Evolutionary conservation across 2,888 invertebrate species (phyloP).

Genomic region (Cephus runcator): DNA sequence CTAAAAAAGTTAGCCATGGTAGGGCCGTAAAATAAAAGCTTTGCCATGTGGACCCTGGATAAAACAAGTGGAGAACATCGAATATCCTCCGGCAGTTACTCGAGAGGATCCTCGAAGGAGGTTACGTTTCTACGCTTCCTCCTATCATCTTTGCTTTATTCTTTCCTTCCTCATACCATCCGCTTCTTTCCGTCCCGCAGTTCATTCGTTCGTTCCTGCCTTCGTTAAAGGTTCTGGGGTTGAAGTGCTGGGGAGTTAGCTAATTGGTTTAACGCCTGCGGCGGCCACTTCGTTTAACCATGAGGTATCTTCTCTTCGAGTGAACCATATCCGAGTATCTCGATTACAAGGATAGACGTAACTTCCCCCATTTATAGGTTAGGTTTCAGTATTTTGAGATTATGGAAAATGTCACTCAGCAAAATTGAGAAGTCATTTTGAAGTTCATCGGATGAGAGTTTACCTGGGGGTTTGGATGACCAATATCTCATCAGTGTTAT

Average conservation of each 20-base stretch:
- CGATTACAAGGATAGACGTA: too few relatives aligned
- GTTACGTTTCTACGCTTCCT: conserved; percentile 20
- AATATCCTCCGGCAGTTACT: conserved; percentile 8
- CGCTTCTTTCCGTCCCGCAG: conserved; percentile 38
- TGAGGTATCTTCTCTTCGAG: conserved; percentile 34
- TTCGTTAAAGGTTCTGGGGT: conserved; percentile 54
- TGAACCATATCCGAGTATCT: too few relatives aligned
- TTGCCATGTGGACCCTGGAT: not conserved
- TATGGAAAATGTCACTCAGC: too few relatives aligned
- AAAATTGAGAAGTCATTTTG: too few relatives aligned
- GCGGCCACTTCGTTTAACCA: conserved; percentile 48
- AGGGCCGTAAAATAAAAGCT: conserved; percentile 2
- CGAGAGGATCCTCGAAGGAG: conserved; percentile 21
- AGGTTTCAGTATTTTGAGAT: too few relatives aligned
- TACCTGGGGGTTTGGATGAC: too few relatives aligned
- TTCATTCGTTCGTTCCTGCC: conserved; percentile 28
- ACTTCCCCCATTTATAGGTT: too few relatives aligned
- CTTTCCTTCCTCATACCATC: conserved; percentile 24
- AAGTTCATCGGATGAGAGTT: too few relatives aligned
- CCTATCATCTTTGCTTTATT: too few relatives aligned
- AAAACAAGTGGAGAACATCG: conserved; percentile 5
- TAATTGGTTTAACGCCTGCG: conserved; percentile 60
- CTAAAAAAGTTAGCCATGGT: conserved; percentile 4
- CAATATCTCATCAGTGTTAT: too few relatives aligned
- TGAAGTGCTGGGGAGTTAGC: conserved; percentile 57